Conservation (phyloP, 2,888 invertebrate species). For the Sesia bembeciformis region DNA sequence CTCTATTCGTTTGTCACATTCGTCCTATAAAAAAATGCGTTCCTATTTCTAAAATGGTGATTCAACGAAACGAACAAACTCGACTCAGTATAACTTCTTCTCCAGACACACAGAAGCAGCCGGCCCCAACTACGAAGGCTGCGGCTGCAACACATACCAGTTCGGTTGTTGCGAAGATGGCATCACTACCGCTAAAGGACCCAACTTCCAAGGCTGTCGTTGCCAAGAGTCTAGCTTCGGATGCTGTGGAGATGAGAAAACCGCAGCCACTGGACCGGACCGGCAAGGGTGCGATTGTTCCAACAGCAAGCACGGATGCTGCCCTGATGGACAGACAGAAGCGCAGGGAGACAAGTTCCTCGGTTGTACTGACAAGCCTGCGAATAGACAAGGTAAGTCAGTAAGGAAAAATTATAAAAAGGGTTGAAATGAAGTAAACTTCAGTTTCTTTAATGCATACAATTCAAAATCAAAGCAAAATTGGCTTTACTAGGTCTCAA, state of each 20-base stretch:
- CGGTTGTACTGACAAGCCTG: constrained; percentile 84
- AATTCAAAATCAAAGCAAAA: no score
- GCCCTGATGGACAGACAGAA: constrained; percentile 85
- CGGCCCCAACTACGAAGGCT: constrained; percentile 87
- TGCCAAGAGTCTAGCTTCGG: constrained; percentile 84
- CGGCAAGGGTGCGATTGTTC: constrained; percentile 88
- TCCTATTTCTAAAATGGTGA: not conserved
- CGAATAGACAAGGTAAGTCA: constrained; percentile 76
- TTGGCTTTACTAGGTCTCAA: no score
- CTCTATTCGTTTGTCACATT: no score
- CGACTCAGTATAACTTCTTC: not conserved
- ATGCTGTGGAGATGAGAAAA: constrained; percentile 89
- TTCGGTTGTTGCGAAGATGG: constrained; percentile 95
- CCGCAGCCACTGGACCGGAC: constrained; percentile 85
- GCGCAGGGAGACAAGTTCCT: constrained; percentile 88
- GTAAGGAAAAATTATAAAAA: not conserved
- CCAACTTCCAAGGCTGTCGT: constrained; percentile 78
- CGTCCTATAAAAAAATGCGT: not conserved
- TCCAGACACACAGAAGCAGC: constrained; percentile 78
- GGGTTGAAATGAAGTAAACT: no score
- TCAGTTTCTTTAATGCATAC: no score
- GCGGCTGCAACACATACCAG: constrained; percentile 88
- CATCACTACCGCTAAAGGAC: constrained; percentile 81
- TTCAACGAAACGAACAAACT: no score
- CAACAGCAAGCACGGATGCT: constrained; percentile 87